Evolutionary conservation across 2,888 invertebrate genomes (phyloP).

Genomic region (Caenorhabditis angaria): DNA sequence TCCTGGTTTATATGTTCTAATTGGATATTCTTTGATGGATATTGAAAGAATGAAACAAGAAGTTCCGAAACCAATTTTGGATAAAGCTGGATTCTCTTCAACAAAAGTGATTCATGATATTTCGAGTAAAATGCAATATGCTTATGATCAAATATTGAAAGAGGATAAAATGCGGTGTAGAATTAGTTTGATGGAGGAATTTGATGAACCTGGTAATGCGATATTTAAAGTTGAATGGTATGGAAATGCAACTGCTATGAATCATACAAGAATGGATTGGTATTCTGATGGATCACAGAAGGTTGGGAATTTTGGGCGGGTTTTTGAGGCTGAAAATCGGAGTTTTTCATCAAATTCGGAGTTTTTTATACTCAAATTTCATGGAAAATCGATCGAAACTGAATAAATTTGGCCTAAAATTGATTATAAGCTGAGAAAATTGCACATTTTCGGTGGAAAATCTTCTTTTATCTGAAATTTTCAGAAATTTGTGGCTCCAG

Average conservation of each 20-base stretch:
- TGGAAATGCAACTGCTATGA: slow-evolving; percentile 58
- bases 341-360: no score
- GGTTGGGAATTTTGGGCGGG: slow-evolving; percentile 43
- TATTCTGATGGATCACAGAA: slow-evolving; percentile 66
- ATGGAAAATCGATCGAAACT: no score
- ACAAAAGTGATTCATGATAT: slow-evolving; percentile 58
- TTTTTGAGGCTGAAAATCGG: no score
- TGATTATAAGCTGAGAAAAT: no score
- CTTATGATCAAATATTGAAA: slow-evolving; percentile 63
- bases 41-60: slow-evolving; percentile 56
- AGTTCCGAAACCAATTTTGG: slow-evolving; percentile 58
- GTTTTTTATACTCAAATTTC: no score
- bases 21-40: slow-evolving; percentile 64
- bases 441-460: no score
- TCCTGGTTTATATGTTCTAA: slow-evolving; percentile 61
- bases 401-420: no score
- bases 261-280: slow-evolving; percentile 62
- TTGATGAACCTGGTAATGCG: slow-evolving; percentile 54
- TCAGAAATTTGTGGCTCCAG: no score
- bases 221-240: slow-evolving; percentile 67
- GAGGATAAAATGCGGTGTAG: slow-evolving; percentile 52
- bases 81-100: slow-evolving; percentile 61
- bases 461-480: no score
- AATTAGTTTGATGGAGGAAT: slow-evolving; percentile 58
- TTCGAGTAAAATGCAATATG: slow-evolving; percentile 63